A percentile compares a stretch with the other conserved stretches of the same genome.
phyloP scores from a whole-genome alignment of 2,113 vertebrate species.

The Mungos mungo region DNA sequence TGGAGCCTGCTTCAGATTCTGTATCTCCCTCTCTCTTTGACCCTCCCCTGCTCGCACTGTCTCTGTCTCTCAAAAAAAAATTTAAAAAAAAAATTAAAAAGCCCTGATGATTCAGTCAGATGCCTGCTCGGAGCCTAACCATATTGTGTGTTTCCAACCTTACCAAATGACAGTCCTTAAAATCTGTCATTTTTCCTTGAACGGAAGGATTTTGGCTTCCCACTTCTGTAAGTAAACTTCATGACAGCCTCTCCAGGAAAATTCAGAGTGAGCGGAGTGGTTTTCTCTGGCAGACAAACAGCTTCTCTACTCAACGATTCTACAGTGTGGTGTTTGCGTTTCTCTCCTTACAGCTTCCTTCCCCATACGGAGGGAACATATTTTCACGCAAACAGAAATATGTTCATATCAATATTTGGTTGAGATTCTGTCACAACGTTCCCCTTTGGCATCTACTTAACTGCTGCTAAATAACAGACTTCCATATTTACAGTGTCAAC shows the following conservation, averaged over 20 bases:
- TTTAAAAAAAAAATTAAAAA: background rate
- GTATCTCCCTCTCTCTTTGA: too few species aligned
- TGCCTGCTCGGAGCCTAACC: conserved; percentile 8
- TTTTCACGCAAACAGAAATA: conserved; percentile 75
- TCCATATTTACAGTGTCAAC: conserved; percentile 61
- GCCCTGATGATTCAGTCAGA: background rate
- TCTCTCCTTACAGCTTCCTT: conserved; percentile 63
- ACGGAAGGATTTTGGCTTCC: conserved; percentile 55
- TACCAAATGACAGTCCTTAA: background rate
- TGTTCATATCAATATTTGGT: conserved; percentile 71
- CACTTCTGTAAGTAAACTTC: conserved; percentile 45
- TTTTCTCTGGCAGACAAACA: conserved; percentile 55
- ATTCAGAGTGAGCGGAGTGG: conserved; percentile 33
- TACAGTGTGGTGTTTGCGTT: conserved; percentile 75
- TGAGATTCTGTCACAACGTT: conserved; percentile 58
- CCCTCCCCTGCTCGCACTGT: too few species aligned
- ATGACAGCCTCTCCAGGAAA: conserved; percentile 59
- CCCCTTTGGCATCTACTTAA: conserved; percentile 39
- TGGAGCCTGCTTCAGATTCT: too few species aligned
- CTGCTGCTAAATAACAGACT: conserved; percentile 68
- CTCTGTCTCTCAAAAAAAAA: too few species aligned
- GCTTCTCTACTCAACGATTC: background rate
- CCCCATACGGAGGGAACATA: conserved; percentile 73
- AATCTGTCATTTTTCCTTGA: conserved; percentile 50
- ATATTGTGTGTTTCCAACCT: conserved; percentile 18